Evolutionary conservation across 2,888 invertebrate species (phyloP).

Genomic region (Cerastoderma edule): DNA sequence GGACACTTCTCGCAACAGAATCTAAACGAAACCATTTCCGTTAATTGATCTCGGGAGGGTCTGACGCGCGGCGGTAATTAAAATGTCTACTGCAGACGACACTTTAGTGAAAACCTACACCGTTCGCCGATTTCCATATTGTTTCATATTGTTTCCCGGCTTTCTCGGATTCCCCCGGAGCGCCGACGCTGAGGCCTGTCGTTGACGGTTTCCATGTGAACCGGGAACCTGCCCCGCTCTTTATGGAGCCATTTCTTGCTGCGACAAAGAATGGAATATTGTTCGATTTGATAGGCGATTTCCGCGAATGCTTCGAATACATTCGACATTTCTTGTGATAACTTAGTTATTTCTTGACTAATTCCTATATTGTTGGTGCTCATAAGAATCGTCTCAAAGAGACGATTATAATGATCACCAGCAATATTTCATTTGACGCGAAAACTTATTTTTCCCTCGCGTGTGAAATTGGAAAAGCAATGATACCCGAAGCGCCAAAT

Average conservation of each 20-base stretch:
- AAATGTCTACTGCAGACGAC: slow-evolving; percentile 25
- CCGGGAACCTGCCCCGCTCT: neutral
- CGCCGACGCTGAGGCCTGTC: slow-evolving; percentile 6
- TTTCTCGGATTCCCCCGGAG: slow-evolving; percentile 20
- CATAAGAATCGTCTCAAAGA: no score
- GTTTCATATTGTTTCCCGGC: no score
- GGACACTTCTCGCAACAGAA: slow-evolving; percentile 25
- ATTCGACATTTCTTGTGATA: no score
- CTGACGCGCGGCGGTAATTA: slow-evolving; percentile 27
- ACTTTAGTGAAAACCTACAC: slow-evolving; percentile 26
- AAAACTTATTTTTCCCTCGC: no score
- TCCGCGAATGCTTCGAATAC: no score
- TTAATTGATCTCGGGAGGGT: slow-evolving; percentile 18
- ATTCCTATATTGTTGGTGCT: no score
- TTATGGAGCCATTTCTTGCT: slow-evolving; percentile 9
- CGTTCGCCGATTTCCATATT: slow-evolving; percentile 26
- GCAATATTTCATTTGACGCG: no score
- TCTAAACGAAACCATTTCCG: slow-evolving; percentile 23
- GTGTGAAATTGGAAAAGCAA: no score
- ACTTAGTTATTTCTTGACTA: no score
- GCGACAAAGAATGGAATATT: slow-evolving; percentile 1
- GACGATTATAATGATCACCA: no score
- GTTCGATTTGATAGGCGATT: slow-evolving; percentile 9
- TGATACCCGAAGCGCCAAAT: no score
- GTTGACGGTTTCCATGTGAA: slow-evolving; percentile 4